Evolutionary conservation across 2,797 vertebrate species (phyloP).

Genomic region (Echiichthys vipera): DNA sequence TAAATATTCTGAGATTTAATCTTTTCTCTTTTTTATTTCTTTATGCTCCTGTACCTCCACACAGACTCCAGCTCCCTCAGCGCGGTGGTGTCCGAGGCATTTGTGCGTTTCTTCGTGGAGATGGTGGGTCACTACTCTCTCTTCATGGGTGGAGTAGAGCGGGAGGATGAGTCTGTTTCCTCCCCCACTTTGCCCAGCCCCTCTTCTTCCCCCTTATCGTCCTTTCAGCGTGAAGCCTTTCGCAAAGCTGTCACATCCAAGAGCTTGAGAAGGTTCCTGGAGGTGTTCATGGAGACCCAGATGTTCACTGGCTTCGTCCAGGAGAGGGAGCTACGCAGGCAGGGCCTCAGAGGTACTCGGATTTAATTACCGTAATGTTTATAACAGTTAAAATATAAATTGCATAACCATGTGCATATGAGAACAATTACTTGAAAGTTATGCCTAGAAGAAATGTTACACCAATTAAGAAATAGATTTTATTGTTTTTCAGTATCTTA

Average conservation of each 20-base stretch:
- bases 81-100: constrained; percentile 94
- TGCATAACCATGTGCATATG: not conserved
- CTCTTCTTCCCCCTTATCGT: constrained; percentile 74
- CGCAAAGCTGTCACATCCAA: constrained; percentile 96
- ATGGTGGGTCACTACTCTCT: constrained; percentile 95
- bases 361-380: not conserved
- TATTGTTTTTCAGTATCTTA: no score
- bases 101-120: constrained; percentile 98
- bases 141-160: constrained; percentile 89
- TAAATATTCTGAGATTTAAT: not conserved
- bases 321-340: constrained; percentile 93
- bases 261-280: constrained; percentile 93
- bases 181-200: constrained; percentile 74
- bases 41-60: not conserved
- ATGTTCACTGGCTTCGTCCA: constrained; percentile 96
- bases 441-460: no score
- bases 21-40: not conserved
- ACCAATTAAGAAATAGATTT: no score
- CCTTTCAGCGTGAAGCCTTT: constrained; percentile 93
- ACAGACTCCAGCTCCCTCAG: constrained; percentile 89
- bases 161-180: constrained; percentile 89
- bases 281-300: constrained; percentile 99
- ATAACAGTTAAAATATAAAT: not conserved
- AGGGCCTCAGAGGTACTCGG: constrained; percentile 89
- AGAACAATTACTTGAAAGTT: not conserved